A percentile compares a stretch with the other conserved stretches of the same genome.
Conservation (phyloP, 2,888 invertebrate species). For the Taphrorychus bicolor region DNA sequence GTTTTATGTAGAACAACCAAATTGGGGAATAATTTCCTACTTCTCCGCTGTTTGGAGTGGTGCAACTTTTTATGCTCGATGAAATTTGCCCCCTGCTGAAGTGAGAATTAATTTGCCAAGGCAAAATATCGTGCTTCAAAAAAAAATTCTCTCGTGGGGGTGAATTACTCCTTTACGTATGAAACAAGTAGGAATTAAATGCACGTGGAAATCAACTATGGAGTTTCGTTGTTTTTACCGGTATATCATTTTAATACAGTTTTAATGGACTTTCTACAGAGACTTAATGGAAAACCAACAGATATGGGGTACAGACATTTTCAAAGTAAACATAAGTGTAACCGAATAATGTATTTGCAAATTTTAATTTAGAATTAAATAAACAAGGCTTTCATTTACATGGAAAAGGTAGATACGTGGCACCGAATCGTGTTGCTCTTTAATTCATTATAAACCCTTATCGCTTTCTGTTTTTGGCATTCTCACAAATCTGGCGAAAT, state of each 20-base stretch:
- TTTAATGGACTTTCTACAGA: too few relatives aligned
- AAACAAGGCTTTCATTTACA: neutral
- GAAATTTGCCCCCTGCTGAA: slow-evolving; percentile 11
- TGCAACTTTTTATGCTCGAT: slow-evolving; percentile 30
- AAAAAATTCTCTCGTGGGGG: neutral
- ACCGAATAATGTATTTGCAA: neutral
- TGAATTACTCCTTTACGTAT: neutral
- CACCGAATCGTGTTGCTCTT: slow-evolving; percentile 1
- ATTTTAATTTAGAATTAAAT: slow-evolving; percentile 5
- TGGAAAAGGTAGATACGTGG: neutral
- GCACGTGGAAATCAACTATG: too few relatives aligned
- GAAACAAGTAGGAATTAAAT: too few relatives aligned
- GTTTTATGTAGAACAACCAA: slow-evolving; percentile 37
- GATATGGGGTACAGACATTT: neutral
- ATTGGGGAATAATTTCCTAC: slow-evolving; percentile 37
- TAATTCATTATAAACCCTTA: neutral
- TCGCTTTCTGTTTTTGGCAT: neutral
- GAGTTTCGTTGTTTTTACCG: neutral
- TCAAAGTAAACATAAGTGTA: slow-evolving; percentile 3
- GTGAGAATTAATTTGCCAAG: slow-evolving; percentile 17
- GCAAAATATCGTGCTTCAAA: slow-evolving; percentile 8
- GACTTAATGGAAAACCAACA: slow-evolving; percentile 6
- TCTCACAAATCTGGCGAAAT: neutral
- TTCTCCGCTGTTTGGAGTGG: slow-evolving; percentile 23
- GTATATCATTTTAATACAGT: neutral